Evolutionary conservation across 30 jellyfish, hydroid and myxozoan genomes (phyloP).

Genomic region (Hydractinia echinata): DNA sequence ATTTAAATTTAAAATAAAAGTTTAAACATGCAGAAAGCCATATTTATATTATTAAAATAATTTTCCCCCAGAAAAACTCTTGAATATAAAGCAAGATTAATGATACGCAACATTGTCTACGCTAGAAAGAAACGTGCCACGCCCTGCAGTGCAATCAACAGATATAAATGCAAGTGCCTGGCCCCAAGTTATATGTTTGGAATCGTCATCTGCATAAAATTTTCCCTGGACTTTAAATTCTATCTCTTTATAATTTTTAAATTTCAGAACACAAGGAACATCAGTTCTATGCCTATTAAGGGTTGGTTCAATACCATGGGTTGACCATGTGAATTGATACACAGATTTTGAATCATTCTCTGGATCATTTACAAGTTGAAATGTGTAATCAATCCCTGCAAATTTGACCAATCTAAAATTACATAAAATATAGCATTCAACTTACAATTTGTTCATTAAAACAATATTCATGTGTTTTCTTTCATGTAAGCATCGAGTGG

Average conservation of each 20-base stretch:
- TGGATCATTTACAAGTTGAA: slow-evolving; percentile 56
- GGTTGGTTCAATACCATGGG: slow-evolving; percentile 83
- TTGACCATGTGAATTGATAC: slow-evolving; percentile 85
- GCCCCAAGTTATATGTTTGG: slow-evolving; percentile 84
- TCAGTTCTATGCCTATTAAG: slow-evolving; percentile 69
- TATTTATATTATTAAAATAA: no score
- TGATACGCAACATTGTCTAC: slow-evolving; percentile 36
- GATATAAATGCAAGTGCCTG: slow-evolving; percentile 51
- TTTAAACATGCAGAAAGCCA: no score
- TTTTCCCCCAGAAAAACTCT: no score
- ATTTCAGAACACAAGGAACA: slow-evolving; percentile 68
- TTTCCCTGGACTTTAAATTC: slow-evolving; percentile 81
- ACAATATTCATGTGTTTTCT: no score
- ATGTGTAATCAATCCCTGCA: slow-evolving; percentile 78
- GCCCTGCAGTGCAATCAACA: slow-evolving; percentile 69
- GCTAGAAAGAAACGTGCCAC: slow-evolving; percentile 74
- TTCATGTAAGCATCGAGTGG: no score
- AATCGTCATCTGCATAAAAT: slow-evolving; percentile 71
- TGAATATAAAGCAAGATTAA: neutral
- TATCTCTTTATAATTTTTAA: slow-evolving; percentile 72
- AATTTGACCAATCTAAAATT: slow-evolving; percentile 47
- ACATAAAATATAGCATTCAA: neutral
- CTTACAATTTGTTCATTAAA: no score
- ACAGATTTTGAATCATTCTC: slow-evolving; percentile 59
- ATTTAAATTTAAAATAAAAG: no score